A percentile compares a stretch with the other conserved stretches of the same genome.
Evolutionary conservation across 2,113 vertebrate species (phyloP).

Genomic region (Ramphastos sulfuratus): DNA sequence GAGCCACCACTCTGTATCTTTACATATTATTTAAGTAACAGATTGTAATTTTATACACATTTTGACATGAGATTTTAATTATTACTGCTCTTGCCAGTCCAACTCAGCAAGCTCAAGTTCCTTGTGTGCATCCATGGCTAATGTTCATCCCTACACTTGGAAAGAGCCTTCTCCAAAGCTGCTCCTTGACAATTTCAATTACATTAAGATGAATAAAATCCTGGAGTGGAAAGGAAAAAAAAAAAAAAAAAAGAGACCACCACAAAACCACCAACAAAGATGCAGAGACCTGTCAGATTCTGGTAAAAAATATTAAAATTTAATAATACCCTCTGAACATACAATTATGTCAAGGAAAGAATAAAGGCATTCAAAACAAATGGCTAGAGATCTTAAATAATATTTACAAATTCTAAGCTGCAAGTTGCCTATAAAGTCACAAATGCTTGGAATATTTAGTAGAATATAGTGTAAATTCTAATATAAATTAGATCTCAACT

Average conservation of each 20-base stretch:
- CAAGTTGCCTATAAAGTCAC: slow-evolving; percentile 60
- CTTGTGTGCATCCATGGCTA: background rate
- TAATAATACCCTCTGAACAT: slow-evolving; percentile 68
- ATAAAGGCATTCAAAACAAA: slow-evolving; percentile 64
- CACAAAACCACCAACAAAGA: background rate
- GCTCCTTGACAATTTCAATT: background rate
- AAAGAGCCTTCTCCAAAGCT: background rate
- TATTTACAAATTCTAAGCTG: slow-evolving; percentile 62
- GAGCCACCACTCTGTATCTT: background rate
- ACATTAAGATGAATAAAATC: background rate
- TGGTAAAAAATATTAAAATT: slow-evolving; percentile 71
- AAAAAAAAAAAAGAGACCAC: background rate
- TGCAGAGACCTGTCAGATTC: background rate
- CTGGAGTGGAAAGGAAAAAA: background rate
- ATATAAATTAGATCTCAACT: slow-evolving; percentile 70
- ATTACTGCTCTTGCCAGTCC: background rate
- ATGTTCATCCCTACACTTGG: background rate
- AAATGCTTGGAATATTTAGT: slow-evolving; percentile 62
- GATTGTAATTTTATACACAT: background rate
- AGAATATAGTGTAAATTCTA: slow-evolving; percentile 68
- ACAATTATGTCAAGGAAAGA: slow-evolving; percentile 59
- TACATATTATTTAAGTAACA: background rate
- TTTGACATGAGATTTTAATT: background rate
- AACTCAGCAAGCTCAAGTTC: background rate
- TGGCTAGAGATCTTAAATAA: slow-evolving; percentile 33